Conservation (phyloP, 2,888 invertebrate species). For the Troilus luridus region DNA sequence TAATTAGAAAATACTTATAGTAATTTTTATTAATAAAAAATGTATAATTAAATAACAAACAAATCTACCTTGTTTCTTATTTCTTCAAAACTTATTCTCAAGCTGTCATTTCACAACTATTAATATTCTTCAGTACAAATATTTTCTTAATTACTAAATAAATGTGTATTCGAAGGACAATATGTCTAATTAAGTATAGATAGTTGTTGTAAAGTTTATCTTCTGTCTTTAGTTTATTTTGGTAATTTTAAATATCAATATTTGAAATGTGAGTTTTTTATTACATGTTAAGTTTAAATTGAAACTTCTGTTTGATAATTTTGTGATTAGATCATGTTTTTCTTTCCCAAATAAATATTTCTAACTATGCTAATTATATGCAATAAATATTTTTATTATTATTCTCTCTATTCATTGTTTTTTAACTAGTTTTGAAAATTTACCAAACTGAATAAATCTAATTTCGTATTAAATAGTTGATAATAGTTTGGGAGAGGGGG, state of each 20-base stretch:
- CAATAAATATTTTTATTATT: slow-evolving; percentile 19
- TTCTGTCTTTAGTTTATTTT: not conserved
- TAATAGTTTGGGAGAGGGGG: not conserved
- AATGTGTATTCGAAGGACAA: not conserved
- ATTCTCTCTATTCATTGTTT: not conserved
- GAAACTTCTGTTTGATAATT: not conserved
- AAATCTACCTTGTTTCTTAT: not conserved
- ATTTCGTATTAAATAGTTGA: not conserved
- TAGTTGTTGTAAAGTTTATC: not conserved
- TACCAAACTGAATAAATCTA: not conserved
- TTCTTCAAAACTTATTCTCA: slow-evolving; percentile 13
- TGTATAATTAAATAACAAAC: not conserved
- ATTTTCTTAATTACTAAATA: not conserved
- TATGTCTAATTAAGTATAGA: slow-evolving; percentile 18
- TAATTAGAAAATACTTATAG: not conserved
- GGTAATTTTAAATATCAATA: not conserved
- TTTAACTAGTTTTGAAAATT: not conserved
- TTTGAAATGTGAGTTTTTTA: not conserved
- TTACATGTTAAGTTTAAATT: not conserved
- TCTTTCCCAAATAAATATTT: not conserved
- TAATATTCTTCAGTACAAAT: slow-evolving; percentile 32
- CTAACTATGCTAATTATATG: not conserved
- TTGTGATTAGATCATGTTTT: not conserved
- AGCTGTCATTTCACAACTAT: not conserved
- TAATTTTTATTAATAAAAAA: not conserved